These are phyloP conservation scores for Struthidea cinerea DNA, from an alignment of 2,113 vertebrate species.

Conservation along the genomic window DNA sequence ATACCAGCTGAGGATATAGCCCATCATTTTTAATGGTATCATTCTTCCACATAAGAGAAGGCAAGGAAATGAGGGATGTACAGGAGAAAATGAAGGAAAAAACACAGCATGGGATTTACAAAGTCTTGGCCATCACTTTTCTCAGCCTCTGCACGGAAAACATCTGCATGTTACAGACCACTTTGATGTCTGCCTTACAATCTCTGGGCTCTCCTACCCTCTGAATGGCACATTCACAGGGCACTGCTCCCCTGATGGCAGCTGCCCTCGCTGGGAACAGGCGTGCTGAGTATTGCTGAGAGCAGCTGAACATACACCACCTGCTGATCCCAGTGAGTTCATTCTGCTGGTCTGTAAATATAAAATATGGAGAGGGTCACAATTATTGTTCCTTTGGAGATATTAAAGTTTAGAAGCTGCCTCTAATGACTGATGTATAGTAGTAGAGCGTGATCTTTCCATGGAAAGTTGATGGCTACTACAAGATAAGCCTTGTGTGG, in stretches of 20 bases:
- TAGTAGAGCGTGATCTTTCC: neutral
- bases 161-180: neutral
- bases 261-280: neutral
- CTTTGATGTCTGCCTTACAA: neutral
- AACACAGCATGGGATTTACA: neutral
- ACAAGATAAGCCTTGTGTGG: neutral
- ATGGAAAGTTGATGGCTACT: neutral
- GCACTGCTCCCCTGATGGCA: constrained; percentile 5
- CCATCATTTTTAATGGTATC: neutral
- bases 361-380: neutral
- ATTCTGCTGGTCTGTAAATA: neutral
- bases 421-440: neutral
- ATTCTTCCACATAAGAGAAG: neutral
- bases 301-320: constrained; percentile 28
- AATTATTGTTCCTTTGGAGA: constrained; percentile 44
- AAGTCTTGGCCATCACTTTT: neutral
- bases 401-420: neutral
- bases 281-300: neutral
- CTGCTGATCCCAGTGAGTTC: constrained; percentile 27
- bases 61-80: neutral
- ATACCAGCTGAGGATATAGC: neutral
- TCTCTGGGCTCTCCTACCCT: neutral
- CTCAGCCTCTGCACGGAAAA: constrained; percentile 5
- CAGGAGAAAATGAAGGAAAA: neutral
- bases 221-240: constrained; percentile 10